Evolutionary conservation across 1,140 invertebrate genomes (phyloP).

Genomic region (Hyphantria cunea): DNA sequence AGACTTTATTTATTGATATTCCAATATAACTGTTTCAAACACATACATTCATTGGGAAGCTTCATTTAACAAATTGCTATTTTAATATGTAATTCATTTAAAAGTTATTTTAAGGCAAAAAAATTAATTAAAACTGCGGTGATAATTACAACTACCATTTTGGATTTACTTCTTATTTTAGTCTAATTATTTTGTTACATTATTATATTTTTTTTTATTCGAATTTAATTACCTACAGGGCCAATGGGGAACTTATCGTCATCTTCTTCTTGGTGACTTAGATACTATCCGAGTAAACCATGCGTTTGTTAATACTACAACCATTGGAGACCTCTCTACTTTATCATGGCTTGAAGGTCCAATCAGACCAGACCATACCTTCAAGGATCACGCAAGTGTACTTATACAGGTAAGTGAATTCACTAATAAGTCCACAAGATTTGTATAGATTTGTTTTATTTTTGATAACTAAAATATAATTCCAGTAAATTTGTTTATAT

Average conservation of each 20-base stretch:
- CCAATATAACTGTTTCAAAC: too few species aligned
- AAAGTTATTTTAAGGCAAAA: too few species aligned
- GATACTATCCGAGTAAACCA: slow-evolving; percentile 82
- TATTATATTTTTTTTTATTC: neutral
- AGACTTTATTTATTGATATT: too few species aligned
- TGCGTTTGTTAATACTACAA: slow-evolving; percentile 89
- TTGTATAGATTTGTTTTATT: neutral
- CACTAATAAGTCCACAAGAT: too few species aligned
- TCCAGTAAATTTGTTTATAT: neutral
- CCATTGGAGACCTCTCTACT: slow-evolving; percentile 92
- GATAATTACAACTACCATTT: too few species aligned
- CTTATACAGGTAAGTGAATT: slow-evolving; percentile 76
- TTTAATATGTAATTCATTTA: too few species aligned
- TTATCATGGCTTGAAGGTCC: slow-evolving; percentile 91
- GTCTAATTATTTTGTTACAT: too few species aligned
- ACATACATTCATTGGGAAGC: too few species aligned
- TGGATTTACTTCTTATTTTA: too few species aligned
- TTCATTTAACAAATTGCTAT: too few species aligned
- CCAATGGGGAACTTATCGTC: slow-evolving; percentile 91
- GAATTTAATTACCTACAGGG: slow-evolving; percentile 73
- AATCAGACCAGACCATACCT: slow-evolving; percentile 52
- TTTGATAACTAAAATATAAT: neutral
- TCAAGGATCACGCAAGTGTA: slow-evolving; percentile 65
- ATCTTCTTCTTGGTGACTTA: slow-evolving; percentile 82
- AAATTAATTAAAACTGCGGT: too few species aligned